Evolutionary conservation across 2,113 vertebrate species (phyloP), one percentile per base, ranked within the genome.

Genomic region (Mohoua ochrocephala): DNA sequence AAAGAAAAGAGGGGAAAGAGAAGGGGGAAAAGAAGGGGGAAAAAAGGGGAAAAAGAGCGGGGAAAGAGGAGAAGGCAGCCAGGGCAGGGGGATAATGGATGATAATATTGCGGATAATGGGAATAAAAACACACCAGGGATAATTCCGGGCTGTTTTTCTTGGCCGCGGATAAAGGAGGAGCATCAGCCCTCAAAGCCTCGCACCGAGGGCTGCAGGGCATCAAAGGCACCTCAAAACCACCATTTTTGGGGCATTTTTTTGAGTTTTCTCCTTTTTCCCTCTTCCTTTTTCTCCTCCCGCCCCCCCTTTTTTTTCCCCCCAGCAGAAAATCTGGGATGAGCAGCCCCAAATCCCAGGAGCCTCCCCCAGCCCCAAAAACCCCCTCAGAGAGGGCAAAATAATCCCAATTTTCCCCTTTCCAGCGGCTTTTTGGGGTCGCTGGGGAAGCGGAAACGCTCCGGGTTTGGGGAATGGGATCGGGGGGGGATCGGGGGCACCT

Each of bases 231-330:
- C 49, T 54, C 39, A 12, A 15, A 45, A 19, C 1, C 13, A 20
- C 1, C 0, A 3, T 7, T 20, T 73, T 68, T n/a, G 24, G 39
- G 5, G 4, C 39, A 4, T 21, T 4, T 26, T 18, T 53, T 8
- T 3, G 8, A 30, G 13, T 7, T 87, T 60, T 10, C 27, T 6
- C 33, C 5, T 7, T 1, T 33, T 44, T 22, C 13, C 5, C 70
- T 30, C 45, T 11, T 11, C 33, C 12, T 50, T 39, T 56, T 23
- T 11, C 11, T 27, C 14, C 10, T 31, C 9, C 13, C 15, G 1
- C 19, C 35, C 9, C 5, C 4, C 20, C 2, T 7, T 10, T 13
- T 2, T 7, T 3, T 2, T 5, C 1, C 8, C 24, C 2, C 13
- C 54, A 27, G 17, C 20, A 28, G 39, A 28, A 81, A 50, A 27